Conservation (phyloP, 2,797 vertebrate genomes). For the Malacoraja senta region DNA sequence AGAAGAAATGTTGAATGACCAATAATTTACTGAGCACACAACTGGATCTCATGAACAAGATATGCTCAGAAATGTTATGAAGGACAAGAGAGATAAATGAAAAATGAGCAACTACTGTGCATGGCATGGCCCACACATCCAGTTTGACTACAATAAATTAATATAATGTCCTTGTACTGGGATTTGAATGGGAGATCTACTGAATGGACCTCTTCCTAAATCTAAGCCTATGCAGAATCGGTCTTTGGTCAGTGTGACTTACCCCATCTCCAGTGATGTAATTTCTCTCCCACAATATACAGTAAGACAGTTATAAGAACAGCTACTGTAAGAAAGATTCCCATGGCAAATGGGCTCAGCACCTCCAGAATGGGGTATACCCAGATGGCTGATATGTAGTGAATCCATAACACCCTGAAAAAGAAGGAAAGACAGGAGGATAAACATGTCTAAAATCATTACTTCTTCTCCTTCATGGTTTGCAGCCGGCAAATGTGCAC, state of each 20-base stretch:
- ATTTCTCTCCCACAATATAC: slow-evolving; percentile 50
- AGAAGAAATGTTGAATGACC: no score
- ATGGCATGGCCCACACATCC: no score
- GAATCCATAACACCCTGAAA: slow-evolving; percentile 52
- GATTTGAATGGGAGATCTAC: no score
- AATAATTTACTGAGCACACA: no score
- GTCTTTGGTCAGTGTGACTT: slow-evolving; percentile 11
- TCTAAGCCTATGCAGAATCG: background rate
- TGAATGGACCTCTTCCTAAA: background rate
- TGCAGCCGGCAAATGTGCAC: background rate
- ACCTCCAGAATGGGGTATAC: slow-evolving; percentile 56
- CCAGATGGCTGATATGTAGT: slow-evolving; percentile 51
- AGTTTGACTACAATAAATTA: no score
- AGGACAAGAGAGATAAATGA: no score
- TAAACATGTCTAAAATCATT: no score
- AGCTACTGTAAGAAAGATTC: slow-evolving; percentile 47
- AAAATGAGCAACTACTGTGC: no score
- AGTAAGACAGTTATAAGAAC: slow-evolving; percentile 48
- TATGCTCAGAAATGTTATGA: no score
- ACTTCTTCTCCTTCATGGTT: background rate
- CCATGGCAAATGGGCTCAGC: slow-evolving; percentile 46
- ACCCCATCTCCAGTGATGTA: slow-evolving; percentile 39
- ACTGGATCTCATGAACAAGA: no score
- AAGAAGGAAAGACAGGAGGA: slow-evolving; percentile 19
- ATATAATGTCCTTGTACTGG: no score